Percentiles rank a stretch among this genome's conserved stretches.
Conservation (phyloP, 1,140 invertebrate species). For the Chrysopa pallens region DNA sequence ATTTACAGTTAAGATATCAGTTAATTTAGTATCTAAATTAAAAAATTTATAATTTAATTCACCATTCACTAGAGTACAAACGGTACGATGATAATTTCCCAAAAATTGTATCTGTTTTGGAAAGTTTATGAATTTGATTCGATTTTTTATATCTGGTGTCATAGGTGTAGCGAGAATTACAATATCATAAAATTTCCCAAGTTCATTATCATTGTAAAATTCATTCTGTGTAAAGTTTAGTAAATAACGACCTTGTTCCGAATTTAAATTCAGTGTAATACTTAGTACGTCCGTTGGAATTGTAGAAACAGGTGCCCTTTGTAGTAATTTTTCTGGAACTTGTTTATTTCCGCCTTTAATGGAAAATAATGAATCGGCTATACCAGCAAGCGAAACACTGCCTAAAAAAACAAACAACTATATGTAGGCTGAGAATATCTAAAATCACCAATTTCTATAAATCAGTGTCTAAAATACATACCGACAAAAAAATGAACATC, state of each 20-base stretch:
- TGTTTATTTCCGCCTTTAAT: constrained; percentile 42
- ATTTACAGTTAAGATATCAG: constrained; percentile 24
- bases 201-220: neutral
- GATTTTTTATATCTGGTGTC: constrained; percentile 21
- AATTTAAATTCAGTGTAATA: neutral
- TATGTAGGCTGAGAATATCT: no score
- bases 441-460: no score
- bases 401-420: constrained; percentile 21
- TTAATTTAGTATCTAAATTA: constrained; percentile 15
- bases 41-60: constrained; percentile 28
- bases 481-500: constrained; percentile 23
- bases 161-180: constrained; percentile 40
- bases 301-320: constrained; percentile 13
- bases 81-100: constrained; percentile 32
- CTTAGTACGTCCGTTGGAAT: neutral
- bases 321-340: constrained; percentile 26
- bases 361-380: constrained; percentile 32
- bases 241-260: neutral
- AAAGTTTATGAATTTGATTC: constrained; percentile 20
- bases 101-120: constrained; percentile 10
- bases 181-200: constrained; percentile 29
- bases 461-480: neutral
- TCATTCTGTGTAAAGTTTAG: neutral
- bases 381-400: constrained; percentile 34
- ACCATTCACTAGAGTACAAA: constrained; percentile 38